Conservation (phyloP, 2,113 vertebrate genomes). For the Pyrgilauda ruficollis region DNA sequence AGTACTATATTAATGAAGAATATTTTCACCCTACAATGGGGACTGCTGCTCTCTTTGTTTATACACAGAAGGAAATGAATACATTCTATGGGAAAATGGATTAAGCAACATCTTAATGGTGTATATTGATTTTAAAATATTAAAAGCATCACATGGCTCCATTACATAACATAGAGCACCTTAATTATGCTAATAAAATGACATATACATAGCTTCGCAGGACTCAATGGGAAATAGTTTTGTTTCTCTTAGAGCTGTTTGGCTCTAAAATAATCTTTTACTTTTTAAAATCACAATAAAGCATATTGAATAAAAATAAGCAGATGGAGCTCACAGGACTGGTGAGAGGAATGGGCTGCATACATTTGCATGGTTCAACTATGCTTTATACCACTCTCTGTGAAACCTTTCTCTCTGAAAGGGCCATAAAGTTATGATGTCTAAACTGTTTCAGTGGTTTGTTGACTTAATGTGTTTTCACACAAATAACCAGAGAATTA, state of each 20-base stretch:
- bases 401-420: not conserved
- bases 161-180: slow-evolving; percentile 14
- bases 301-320: not conserved
- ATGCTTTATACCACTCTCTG: not conserved
- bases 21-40: not conserved
- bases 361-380: not conserved
- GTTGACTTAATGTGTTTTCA: not conserved
- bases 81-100: not conserved
- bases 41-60: not conserved
- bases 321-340: not conserved
- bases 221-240: slow-evolving; percentile 1
- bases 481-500: not conserved
- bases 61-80: not conserved
- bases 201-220: not conserved
- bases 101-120: not conserved
- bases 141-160: slow-evolving; percentile 22
- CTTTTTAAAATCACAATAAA: not conserved
- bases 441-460: not conserved
- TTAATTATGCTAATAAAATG: not conserved
- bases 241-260: not conserved
- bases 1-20: not conserved
- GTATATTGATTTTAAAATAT: slow-evolving; percentile 24
- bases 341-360: not conserved
- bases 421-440: not conserved
- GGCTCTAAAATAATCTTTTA: not conserved